A percentile compares a stretch with the other conserved stretches of the same genome.
Evolutionary conservation across 2,888 invertebrate genomes (phyloP).

Genomic region (Nipponacmea schrenckii): DNA sequence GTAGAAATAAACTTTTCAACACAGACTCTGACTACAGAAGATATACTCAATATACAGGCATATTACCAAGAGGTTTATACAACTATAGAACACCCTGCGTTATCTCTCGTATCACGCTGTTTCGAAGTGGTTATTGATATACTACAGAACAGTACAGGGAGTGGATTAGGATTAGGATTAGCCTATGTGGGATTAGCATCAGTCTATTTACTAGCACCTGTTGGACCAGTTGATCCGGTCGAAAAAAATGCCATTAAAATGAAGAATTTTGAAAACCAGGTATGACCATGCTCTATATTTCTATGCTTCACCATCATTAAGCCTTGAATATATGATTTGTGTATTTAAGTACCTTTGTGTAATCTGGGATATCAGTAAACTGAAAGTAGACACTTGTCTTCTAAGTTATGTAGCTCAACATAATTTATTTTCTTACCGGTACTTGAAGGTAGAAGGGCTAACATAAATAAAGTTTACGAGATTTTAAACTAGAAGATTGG

Average conservation of each 20-base stretch:
- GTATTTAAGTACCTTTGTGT: too few species aligned
- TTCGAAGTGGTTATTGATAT: conserved; percentile 12
- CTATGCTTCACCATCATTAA: too few species aligned
- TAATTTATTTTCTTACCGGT: too few species aligned
- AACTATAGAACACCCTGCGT: neutral
- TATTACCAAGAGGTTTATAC: neutral
- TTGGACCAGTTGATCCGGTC: conserved; percentile 84
- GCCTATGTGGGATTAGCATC: conserved; percentile 48
- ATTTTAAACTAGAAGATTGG: too few species aligned
- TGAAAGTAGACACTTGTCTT: too few species aligned
- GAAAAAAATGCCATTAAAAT: conserved; percentile 81
- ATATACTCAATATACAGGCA: neutral
- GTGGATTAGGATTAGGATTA: conserved; percentile 42
- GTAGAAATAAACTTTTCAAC: neutral
- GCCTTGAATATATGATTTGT: too few species aligned
- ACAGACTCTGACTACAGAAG: neutral
- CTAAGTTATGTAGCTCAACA: too few species aligned
- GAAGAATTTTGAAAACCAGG: conserved; percentile 78
- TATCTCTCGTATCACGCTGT: conserved; percentile 15
- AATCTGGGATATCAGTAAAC: too few species aligned
- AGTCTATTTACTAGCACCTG: conserved; percentile 60
- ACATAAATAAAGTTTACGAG: too few species aligned
- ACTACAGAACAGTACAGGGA: neutral
- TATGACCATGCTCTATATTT: conserved; percentile 55
- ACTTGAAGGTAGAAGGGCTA: too few species aligned